Evolutionary conservation across 2,113 vertebrate genomes (phyloP), one percentile per base, ranked within the genome.

Genomic region (Cranoglanis bouderius): DNA sequence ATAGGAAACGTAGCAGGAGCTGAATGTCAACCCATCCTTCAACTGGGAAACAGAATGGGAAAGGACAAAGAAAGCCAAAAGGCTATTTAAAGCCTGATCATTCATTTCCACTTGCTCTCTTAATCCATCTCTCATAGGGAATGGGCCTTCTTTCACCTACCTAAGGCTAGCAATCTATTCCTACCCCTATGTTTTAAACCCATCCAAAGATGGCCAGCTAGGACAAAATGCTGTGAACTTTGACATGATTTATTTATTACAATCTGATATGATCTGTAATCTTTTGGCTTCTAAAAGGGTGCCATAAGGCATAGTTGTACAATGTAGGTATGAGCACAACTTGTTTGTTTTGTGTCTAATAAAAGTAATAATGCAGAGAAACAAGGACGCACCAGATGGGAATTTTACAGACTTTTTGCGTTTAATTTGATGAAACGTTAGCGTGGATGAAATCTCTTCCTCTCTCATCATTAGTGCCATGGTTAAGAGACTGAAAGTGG

Each of bases 141-240:
- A 96, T 95, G 94, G 95, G 94, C 94, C 94, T 95, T 95, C 96
- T 95, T 94, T 96, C 93, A 95, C 95, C 94, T 95, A 95, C 95
- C 95, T 95, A 94, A 96, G 95, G 95, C 95, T 94, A 95, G 92
- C 94, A 95, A 96, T 96, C 95, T 94, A 95, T 96, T 95, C 94
- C 92, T 92, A 92, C 94, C 93, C 93, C 91, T 93, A 94, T 95
- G 94, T 95, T 95, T 95, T 95, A 95, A 95, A 95, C 94, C 94
- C 94, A 93, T 95, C 94, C 94, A 92, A 91, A 91, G 89, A 89
- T 77, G 89, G 87, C 40, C 67, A 82, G 85, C 53, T 74, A 59
- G 65, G 92, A 94, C 93, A 93, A 92, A 93, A 88, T 90, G 90
- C 92, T 92, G 89, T 86, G 89, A 82, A 55, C 80, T 81, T 74